Evolutionary conservation across 2,113 vertebrate species (phyloP).

Genomic region (Heteronetta atricapilla): DNA sequence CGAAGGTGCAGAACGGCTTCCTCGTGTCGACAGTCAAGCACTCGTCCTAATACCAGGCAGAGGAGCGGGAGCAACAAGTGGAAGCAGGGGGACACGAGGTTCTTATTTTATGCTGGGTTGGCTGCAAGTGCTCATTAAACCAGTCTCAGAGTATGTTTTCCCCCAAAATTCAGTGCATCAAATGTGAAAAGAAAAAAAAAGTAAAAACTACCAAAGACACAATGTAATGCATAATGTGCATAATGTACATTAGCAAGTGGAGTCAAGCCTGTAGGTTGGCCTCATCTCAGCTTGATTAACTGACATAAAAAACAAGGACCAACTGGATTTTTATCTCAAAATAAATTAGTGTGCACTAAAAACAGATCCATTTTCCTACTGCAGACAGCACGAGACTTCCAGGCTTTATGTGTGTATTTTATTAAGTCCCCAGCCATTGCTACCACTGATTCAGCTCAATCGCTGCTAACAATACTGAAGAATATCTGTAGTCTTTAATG

Average conservation of each 20-base stretch:
- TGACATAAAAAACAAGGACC: not conserved
- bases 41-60: not conserved
- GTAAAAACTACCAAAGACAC: not conserved
- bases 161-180: not conserved
- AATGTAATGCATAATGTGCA: not conserved
- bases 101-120: not conserved
- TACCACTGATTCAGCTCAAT: not conserved
- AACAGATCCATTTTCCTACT: not conserved
- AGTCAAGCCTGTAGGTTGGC: not conserved
- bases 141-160: not conserved
- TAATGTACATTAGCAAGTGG: not conserved
- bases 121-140: not conserved
- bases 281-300: not conserved
- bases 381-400: not conserved
- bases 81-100: not conserved
- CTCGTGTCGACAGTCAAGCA: not conserved
- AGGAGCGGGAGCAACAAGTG: not conserved
- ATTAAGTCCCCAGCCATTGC: not conserved
- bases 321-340: not conserved
- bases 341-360: not conserved
- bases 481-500: not conserved
- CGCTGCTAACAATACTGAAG: not conserved
- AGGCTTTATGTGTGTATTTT: not conserved
- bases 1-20: not conserved
- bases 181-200: not conserved